These are phyloP conservation scores for Grammomys surdaster DNA, from an alignment of 2,113 vertebrate species.

Conservation along the genomic window DNA sequence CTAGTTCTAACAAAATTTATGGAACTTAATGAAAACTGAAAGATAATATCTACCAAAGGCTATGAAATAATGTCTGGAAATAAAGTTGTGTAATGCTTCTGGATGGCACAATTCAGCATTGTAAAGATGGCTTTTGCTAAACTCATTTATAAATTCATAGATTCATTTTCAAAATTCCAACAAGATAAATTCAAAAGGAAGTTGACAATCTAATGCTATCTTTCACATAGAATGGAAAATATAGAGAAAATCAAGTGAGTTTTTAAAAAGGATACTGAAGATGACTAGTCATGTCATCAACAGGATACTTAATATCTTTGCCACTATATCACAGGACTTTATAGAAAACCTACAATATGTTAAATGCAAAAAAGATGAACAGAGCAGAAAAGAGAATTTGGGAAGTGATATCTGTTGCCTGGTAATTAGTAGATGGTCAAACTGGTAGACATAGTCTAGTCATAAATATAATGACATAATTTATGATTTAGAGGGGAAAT, in stretches of 20 bases:
- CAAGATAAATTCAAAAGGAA: slow-evolving; percentile 2
- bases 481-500: not conserved
- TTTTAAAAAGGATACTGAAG: slow-evolving; percentile 20
- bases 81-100: not conserved
- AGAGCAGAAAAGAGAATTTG: not conserved
- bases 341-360: slow-evolving; percentile 11
- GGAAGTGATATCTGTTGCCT: not conserved
- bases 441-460: not conserved
- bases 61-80: slow-evolving; percentile 54
- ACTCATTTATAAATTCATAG: slow-evolving; percentile 18
- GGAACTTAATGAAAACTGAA: slow-evolving; percentile 20
- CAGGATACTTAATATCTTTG: slow-evolving; percentile 22
- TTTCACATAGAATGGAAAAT: slow-evolving; percentile 15
- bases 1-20: not conserved
- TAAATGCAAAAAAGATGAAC: not conserved
- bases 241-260: not conserved
- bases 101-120: not conserved
- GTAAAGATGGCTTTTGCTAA: slow-evolving; percentile 50
- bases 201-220: not conserved
- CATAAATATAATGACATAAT: slow-evolving; percentile 23
- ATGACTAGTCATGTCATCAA: slow-evolving; percentile 2
- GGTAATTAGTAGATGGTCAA: slow-evolving; percentile 13
- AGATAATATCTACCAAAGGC: not conserved
- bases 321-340: not conserved
- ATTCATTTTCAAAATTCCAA: slow-evolving; percentile 37